A percentile compares a stretch with the other conserved stretches of the same genome.
phyloP scores from a whole-genome alignment of 2,888 invertebrate species.

The Allophyes oxyacanthae region DNA sequence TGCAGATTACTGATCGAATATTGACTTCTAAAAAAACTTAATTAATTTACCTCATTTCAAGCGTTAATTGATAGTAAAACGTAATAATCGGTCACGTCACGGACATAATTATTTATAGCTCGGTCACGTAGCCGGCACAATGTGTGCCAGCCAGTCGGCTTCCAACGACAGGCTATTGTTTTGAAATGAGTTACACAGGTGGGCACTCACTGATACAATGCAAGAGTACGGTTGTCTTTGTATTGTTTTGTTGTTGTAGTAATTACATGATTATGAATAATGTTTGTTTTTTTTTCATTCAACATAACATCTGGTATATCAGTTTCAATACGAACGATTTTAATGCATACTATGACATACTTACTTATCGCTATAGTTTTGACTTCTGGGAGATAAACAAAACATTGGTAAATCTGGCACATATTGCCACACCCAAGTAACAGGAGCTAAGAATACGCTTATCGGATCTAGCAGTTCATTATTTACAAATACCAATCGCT shows the following conservation, averaged over 20 bases:
- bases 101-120: constrained; percentile 32
- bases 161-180: constrained; percentile 33
- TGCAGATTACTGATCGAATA: no score
- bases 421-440: constrained; percentile 13
- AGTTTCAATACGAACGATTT: no score
- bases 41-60: constrained; percentile 29
- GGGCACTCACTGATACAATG: constrained; percentile 3
- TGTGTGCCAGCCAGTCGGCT: constrained; percentile 31
- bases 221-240: constrained; percentile 2
- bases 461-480: no score
- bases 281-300: no score
- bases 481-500: no score
- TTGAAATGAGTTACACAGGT: constrained; percentile 37
- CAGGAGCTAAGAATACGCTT: neutral
- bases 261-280: constrained; percentile 4
- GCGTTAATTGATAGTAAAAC: constrained; percentile 17
- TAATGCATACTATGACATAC: no score
- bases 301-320: no score
- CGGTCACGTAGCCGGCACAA: constrained; percentile 40
- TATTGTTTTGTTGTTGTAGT: neutral
- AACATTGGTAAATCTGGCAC: neutral
- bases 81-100: constrained; percentile 9
- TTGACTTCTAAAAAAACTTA: constrained; percentile 1
- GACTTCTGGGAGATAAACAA: neutral
- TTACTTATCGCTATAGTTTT: neutral